Percentiles rank a stretch among this genome's conserved stretches.
Evolutionary conservation across 1,140 invertebrate species (phyloP).

Genomic region (Schlechtendalia chinensis): DNA sequence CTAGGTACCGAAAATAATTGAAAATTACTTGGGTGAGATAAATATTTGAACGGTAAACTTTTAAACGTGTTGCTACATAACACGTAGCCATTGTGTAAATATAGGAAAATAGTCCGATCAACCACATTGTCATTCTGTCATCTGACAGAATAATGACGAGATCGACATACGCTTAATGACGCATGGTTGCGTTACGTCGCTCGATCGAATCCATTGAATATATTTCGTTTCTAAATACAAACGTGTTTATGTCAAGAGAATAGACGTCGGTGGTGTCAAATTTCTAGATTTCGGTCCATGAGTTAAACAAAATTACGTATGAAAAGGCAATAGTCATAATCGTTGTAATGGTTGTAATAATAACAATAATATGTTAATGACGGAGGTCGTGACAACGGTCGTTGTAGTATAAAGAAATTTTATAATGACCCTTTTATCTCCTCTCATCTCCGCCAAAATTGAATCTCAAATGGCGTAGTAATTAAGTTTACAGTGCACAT

Average conservation of each 20-base stretch:
- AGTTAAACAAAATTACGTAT: constrained; percentile 16
- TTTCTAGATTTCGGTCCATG: not conserved
- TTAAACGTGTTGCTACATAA: too few relatives aligned
- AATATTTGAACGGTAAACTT: too few relatives aligned
- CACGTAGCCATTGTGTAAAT: too few relatives aligned
- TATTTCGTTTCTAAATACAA: too few relatives aligned
- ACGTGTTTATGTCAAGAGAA: too few relatives aligned
- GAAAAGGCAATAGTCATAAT: not conserved
- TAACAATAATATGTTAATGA: constrained; percentile 15
- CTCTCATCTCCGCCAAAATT: not conserved
- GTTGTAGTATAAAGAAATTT: constrained; percentile 23
- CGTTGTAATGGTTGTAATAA: not conserved
- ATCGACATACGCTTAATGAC: too few relatives aligned
- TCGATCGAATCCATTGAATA: too few relatives aligned
- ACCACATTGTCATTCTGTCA: too few relatives aligned
- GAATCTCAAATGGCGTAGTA: not conserved
- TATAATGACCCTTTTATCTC: not conserved
- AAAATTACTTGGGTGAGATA: too few relatives aligned
- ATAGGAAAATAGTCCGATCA: too few relatives aligned
- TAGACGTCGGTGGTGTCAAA: not conserved
- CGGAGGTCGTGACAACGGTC: not conserved
- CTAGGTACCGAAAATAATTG: not conserved
- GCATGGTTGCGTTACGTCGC: too few relatives aligned
- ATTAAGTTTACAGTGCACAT: constrained; percentile 16
- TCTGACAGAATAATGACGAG: too few relatives aligned